These are phyloP conservation scores for Drosophila nebulosa DNA, from an alignment of 1,140 invertebrate species.

Conservation along the genomic window DNA sequence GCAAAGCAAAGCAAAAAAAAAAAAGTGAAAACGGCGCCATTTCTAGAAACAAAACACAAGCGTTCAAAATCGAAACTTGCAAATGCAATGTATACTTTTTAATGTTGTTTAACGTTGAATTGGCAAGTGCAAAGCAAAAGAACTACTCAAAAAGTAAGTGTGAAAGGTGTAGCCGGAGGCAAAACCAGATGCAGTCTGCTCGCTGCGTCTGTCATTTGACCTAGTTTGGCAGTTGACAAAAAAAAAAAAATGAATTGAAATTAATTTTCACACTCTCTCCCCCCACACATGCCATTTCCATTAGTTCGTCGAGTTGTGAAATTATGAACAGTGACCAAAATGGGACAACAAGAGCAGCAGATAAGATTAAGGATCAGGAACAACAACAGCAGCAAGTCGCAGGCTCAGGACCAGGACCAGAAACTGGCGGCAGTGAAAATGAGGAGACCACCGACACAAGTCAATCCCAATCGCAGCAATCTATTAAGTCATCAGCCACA, in stretches of 20 bases:
- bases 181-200: slow-evolving; percentile 15
- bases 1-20: too few relatives aligned
- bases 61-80: slow-evolving; percentile 37
- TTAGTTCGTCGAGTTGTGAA: slow-evolving; percentile 48
- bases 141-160: slow-evolving; percentile 63
- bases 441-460: slow-evolving; percentile 71
- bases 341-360: slow-evolving; percentile 70
- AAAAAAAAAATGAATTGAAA: slow-evolving; percentile 31
- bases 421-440: slow-evolving; percentile 74
- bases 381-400: too few relatives aligned
- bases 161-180: slow-evolving; percentile 1
- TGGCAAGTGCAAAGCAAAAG: slow-evolving; percentile 26
- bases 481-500: slow-evolving; percentile 66
- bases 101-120: slow-evolving; percentile 31
- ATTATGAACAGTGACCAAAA: slow-evolving; percentile 80
- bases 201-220: slow-evolving; percentile 58
- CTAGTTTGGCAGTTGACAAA: slow-evolving; percentile 65
- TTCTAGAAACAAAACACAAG: slow-evolving; percentile 78
- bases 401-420: slow-evolving; percentile 42
- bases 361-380: slow-evolving; percentile 76
- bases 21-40: slow-evolving; percentile 79
- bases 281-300: slow-evolving; percentile 10
- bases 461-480: slow-evolving; percentile 73
- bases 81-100: slow-evolving; percentile 56
- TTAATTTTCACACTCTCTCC: slow-evolving; percentile 21